Percentiles rank a stretch among this genome's conserved stretches.
Conservation (phyloP, 92 coral and sea anemone species). For the Scolanthus callimorphus region DNA sequence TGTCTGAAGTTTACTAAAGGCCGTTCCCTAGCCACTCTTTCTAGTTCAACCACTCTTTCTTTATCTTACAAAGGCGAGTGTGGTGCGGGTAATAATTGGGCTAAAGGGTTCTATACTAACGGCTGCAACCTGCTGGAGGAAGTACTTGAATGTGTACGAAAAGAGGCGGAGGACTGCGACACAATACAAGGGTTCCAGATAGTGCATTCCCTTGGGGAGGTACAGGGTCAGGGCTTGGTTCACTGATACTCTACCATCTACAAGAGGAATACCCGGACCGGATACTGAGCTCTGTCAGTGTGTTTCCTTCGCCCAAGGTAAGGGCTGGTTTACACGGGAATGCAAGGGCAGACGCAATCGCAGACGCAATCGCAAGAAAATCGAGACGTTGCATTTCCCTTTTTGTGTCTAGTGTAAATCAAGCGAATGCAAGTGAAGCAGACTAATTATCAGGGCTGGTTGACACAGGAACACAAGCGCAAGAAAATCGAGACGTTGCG, state of each 20-base stretch:
- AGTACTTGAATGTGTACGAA: slow-evolving; percentile 66
- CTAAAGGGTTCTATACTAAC: slow-evolving; percentile 83
- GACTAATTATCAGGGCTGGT: no score
- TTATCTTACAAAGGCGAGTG: slow-evolving; percentile 85
- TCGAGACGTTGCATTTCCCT: no score
- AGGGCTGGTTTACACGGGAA: no score
- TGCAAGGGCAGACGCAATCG: not conserved
- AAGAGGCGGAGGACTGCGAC: slow-evolving; percentile 83
- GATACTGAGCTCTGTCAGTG: slow-evolving; percentile 75
- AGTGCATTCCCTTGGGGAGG: slow-evolving; percentile 82
- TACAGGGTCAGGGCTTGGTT: slow-evolving; percentile 87
- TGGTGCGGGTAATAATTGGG: slow-evolving; percentile 95
- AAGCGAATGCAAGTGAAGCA: no score
- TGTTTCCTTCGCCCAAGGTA: slow-evolving; percentile 74
- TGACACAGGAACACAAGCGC: no score
- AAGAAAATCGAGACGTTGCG: no score
- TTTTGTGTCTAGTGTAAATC: no score
- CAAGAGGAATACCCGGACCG: slow-evolving; percentile 85
- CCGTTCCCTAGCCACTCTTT: no score
- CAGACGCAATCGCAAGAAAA: no score
- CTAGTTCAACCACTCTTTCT: no score
- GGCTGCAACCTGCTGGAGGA: slow-evolving; percentile 76
- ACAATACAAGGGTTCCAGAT: slow-evolving; percentile 82
- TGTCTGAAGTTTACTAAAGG: no score
- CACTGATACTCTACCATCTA: slow-evolving; percentile 71